These are phyloP conservation scores for Apis dorsata DNA, from an alignment of 1,140 invertebrate genomes.

Conservation along the genomic window DNA sequence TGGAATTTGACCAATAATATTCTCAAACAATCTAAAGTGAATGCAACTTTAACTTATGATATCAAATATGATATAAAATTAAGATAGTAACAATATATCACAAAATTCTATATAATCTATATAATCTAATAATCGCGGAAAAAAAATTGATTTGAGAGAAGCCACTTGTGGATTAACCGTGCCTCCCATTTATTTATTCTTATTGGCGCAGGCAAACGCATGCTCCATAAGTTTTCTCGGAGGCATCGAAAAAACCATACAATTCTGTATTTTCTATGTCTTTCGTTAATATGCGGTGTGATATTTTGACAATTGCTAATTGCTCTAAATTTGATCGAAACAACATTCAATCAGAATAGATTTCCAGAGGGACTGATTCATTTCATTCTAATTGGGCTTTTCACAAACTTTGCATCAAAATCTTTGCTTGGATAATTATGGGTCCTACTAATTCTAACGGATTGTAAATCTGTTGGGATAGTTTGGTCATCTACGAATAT, in stretches of 20 bases:
- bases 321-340: not conserved
- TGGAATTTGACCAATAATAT: no score
- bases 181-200: no score
- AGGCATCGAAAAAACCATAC: not conserved
- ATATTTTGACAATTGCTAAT: not conserved
- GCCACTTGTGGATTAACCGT: not conserved
- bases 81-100: not conserved
- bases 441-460: not conserved
- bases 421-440: not conserved
- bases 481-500: not conserved
- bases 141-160: not conserved
- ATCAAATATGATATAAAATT: no score
- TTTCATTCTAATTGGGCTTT: not conserved
- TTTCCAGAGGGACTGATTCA: not conserved
- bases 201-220: no score
- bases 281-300: not conserved
- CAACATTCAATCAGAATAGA: not conserved
- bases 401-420: slow-evolving; percentile 23
- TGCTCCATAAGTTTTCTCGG: no score
- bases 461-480: not conserved
- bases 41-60: no score
- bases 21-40: no score
- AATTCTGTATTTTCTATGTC: not conserved
- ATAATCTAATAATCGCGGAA: no score
- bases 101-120: no score